Conservation (phyloP, 2,888 invertebrate species). For the Tridacna gigas region DNA sequence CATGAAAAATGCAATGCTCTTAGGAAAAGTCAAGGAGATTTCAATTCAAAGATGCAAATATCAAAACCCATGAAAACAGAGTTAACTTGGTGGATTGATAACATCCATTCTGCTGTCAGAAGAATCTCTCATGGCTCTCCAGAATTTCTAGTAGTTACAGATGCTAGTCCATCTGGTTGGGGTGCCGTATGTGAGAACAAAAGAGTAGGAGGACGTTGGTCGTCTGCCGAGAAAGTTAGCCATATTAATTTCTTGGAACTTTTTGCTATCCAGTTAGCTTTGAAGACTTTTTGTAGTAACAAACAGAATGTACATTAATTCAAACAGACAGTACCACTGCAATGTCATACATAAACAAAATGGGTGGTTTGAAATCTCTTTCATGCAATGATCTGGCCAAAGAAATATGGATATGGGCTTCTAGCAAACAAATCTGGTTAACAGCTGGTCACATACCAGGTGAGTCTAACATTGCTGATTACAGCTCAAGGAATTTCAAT, state of each 20-base stretch:
- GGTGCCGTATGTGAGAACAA: background rate
- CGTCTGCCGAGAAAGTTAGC: background rate
- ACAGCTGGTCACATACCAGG: constrained; percentile 13
- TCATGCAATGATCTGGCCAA: constrained; percentile 8
- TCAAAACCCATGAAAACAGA: background rate
- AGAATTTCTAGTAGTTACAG: constrained; percentile 8
- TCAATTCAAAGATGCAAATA: background rate
- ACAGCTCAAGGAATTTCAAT: constrained; percentile 18
- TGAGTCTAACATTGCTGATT: constrained; percentile 15
- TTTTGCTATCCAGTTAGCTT: background rate
- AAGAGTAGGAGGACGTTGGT: constrained; percentile 19
- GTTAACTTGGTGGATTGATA: constrained; percentile 10
- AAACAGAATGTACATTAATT: background rate
- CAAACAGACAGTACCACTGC: constrained; percentile 16
- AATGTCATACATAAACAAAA: constrained; percentile 20
- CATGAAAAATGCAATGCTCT: constrained; percentile 10
- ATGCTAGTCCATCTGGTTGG: constrained; percentile 1
- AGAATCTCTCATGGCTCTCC: constrained; percentile 5
- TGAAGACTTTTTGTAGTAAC: constrained; percentile 3
- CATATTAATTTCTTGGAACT: constrained; percentile 13
- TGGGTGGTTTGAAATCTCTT: background rate
- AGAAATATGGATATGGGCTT: constrained; percentile 22
- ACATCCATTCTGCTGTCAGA: background rate
- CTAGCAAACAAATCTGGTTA: constrained; percentile 17
- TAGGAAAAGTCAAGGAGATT: background rate